Evolutionary conservation across 2,888 invertebrate genomes (phyloP).

Genomic region (Cerceris ruficornis): DNA sequence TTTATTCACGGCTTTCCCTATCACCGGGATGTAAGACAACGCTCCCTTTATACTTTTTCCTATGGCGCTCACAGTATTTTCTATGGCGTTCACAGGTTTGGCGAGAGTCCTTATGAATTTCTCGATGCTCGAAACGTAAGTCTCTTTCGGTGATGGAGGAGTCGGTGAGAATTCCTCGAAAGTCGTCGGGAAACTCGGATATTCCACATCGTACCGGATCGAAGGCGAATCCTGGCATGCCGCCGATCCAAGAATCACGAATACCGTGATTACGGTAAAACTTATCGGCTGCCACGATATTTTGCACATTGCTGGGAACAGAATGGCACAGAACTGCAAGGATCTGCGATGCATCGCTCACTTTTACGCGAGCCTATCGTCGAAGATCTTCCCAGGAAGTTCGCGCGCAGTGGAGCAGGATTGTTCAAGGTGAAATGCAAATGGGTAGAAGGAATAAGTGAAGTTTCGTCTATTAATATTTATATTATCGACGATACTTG

Average conservation of each 20-base stretch:
- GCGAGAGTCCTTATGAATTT: slow-evolving; percentile 38
- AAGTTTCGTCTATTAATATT: too few relatives aligned
- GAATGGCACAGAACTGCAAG: not conserved
- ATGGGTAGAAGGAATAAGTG: too few relatives aligned
- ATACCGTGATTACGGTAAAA: not conserved
- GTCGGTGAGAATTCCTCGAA: too few relatives aligned
- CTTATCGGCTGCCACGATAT: not conserved
- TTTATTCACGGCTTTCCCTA: too few relatives aligned
- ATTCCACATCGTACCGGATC: too few relatives aligned
- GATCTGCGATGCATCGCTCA: not conserved
- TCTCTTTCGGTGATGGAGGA: not conserved
- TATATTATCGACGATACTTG: too few relatives aligned
- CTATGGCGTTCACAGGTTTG: slow-evolving; percentile 10
- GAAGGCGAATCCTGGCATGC: not conserved
- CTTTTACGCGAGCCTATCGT: not conserved
- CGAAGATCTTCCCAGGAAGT: not conserved
- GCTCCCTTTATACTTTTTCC: slow-evolving; percentile 11
- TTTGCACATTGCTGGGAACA: not conserved
- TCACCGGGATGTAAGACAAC: not conserved
- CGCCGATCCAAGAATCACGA: not conserved
- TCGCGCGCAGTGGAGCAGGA: not conserved
- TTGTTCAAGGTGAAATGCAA: too few relatives aligned
- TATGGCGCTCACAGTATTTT: slow-evolving; percentile 14
- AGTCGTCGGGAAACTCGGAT: too few relatives aligned
- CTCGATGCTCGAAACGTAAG: slow-evolving; percentile 50